A percentile compares a stretch with the other conserved stretches of the same genome.
phyloP scores from a whole-genome alignment of 2,888 invertebrate species.

The Drosophila fungiperda region DNA sequence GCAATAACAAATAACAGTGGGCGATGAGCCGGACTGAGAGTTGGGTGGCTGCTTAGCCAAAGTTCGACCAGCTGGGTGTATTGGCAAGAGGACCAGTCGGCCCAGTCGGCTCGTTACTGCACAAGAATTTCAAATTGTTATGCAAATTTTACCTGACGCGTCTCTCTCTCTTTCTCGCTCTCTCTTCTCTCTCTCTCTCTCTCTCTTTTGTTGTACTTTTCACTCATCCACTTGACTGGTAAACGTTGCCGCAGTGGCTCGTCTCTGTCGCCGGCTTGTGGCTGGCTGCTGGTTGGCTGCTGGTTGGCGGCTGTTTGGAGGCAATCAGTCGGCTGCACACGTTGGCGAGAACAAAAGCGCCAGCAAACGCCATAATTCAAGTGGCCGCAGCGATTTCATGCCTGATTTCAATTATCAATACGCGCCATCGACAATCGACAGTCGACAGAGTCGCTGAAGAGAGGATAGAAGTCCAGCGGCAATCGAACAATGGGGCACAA shows the following conservation, averaged over 20 bases:
- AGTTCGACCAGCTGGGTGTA: slow-evolving; percentile 21
- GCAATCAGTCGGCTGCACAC: slow-evolving; percentile 46
- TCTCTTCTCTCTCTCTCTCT: neutral
- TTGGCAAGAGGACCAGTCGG: slow-evolving; percentile 11
- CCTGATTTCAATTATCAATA: slow-evolving; percentile 82
- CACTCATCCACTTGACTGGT: neutral
- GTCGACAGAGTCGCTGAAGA: slow-evolving; percentile 14
- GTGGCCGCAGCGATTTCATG: slow-evolving; percentile 78
- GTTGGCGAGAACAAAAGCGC: slow-evolving; percentile 79
- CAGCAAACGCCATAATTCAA: slow-evolving; percentile 81
- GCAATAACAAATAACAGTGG: neutral
- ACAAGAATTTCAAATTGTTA: slow-evolving; percentile 80
- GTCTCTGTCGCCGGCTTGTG: slow-evolving; percentile 24
- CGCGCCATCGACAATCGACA: slow-evolving; percentile 70
- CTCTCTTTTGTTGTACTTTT: neutral
- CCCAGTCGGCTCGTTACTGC: slow-evolving; percentile 58
- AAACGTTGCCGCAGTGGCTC: slow-evolving; percentile 15
- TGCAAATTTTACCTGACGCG: slow-evolving; percentile 65
- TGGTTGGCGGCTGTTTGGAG: slow-evolving; percentile 2
- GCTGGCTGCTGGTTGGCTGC: slow-evolving; percentile 1
- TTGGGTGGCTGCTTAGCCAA: slow-evolving; percentile 17
- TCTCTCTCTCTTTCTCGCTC: neutral
- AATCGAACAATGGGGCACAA: slow-evolving; percentile 77
- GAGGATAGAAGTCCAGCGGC: slow-evolving; percentile 16
- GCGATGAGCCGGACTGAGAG: neutral